A percentile compares a stretch with the other conserved stretches of the same genome.
phyloP scores from a whole-genome alignment of 2,113 vertebrate species.

The Archilochus colubris region DNA sequence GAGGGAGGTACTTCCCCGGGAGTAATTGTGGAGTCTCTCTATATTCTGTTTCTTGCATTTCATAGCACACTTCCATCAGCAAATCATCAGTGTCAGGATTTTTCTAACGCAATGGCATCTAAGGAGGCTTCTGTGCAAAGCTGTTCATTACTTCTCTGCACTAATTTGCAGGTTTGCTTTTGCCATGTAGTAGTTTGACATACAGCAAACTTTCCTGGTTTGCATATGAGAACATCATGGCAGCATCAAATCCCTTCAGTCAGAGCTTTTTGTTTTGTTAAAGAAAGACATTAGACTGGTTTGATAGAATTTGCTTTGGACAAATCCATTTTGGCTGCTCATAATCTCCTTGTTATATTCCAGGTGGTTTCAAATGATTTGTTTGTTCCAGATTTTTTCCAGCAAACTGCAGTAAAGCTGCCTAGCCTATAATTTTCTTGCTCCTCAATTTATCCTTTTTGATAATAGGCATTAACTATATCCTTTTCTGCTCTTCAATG shows the following conservation, averaged over 20 bases:
- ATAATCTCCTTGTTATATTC: slow-evolving; percentile 6
- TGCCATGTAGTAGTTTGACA: background rate
- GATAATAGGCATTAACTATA: slow-evolving; percentile 18
- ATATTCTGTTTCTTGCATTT: background rate
- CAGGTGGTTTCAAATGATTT: slow-evolving; percentile 8
- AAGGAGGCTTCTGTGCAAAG: background rate
- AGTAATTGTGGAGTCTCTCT: background rate
- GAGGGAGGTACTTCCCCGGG: background rate
- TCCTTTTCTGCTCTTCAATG: background rate
- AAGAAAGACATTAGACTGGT: background rate
- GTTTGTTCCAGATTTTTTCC: slow-evolving; percentile 27
- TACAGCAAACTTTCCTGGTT: background rate
- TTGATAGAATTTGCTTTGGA: slow-evolving; percentile 21
- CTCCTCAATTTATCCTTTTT: background rate
- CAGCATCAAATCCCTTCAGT: background rate
- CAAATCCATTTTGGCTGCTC: background rate
- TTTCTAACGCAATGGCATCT: background rate
- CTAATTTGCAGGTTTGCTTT: background rate
- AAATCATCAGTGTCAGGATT: background rate
- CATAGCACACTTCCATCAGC: background rate
- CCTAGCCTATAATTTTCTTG: slow-evolving; percentile 24
- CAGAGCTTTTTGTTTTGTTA: background rate
- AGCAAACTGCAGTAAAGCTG: slow-evolving; percentile 17
- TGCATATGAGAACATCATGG: background rate
- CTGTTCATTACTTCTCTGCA: background rate